Conservation (phyloP, 2,113 vertebrate genomes). For the Nothobranchius furzeri region DNA sequence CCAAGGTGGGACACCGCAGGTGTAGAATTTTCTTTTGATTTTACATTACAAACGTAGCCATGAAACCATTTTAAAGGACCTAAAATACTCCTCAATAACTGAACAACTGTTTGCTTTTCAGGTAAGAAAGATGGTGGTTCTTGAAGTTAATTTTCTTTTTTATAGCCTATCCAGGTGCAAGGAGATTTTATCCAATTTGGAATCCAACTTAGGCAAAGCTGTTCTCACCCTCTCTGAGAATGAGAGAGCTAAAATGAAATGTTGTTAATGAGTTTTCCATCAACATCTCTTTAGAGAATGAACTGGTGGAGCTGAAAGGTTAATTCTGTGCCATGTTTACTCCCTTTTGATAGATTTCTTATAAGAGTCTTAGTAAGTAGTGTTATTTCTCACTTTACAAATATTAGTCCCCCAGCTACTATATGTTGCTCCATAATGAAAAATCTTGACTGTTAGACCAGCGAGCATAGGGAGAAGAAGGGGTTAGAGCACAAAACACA, state of each 20-base stretch:
- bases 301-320: not conserved
- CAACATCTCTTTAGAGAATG: not conserved
- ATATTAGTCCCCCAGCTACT: not conserved
- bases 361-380: not conserved
- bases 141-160: not conserved
- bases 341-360: not conserved
- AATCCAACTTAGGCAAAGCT: not conserved
- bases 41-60: no score
- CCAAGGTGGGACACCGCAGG: no score
- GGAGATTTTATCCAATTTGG: constrained; percentile 18
- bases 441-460: not conserved
- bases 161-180: not conserved
- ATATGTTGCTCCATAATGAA: no score
- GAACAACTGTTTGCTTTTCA: constrained; percentile 5
- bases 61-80: not conserved
- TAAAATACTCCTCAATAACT: not conserved
- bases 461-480: not conserved
- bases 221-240: not conserved
- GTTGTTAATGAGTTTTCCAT: constrained; percentile 1
- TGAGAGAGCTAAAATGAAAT: not conserved
- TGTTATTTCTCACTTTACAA: not conserved
- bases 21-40: no score
- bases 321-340: not conserved
- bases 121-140: constrained; percentile 5
- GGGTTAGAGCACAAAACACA: not conserved